Base-by-base conservation (phyloP, 2,113 vertebrate genomes). In the Phoxinus phoxinus region DNA sequence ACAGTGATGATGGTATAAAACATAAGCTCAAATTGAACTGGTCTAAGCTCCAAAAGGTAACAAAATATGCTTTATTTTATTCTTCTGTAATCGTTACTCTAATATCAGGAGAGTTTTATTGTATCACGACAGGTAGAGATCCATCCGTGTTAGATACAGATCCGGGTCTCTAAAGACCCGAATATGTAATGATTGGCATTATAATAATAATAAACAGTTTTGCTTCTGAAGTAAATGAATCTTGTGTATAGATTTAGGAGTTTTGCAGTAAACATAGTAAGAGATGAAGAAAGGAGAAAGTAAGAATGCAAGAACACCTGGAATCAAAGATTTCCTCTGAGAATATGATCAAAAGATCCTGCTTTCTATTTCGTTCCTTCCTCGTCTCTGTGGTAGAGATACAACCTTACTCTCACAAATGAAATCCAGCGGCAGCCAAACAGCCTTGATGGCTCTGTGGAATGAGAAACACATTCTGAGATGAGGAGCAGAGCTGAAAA, bases 281-380 rank as follows among this genome's bases (percentile, higher is more conserved):
- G 23, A 80, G 4, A 41, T 30, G 72, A 74, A 76, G 78, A 76
- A 81, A 85, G 32, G n/a, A 30, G 56, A 78, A 35, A 65, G 59
- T 76, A 48, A 53, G 27, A 51, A 51, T 46, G 61, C 25, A 77
- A 63, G 32, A 32, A 48, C 35, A 75, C 72, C 73, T 13, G 6
- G 86, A 91, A 90, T 90, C 84, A 92, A 89, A 93, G 88, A 89
- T 89, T 87, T 92, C 92, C 91, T 91, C 87, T 90, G 91, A 92
- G 92, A 90, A 89, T 83, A 71, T 87, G 86, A 94, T 92, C 84
- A 91, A 92, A 92, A 90, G 85, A 92, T 84, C 75, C 84, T 8
- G 58, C 37, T 86, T 90, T 88, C 84, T 88, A 90, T 92, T 93
- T 88, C 87, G 86, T 91, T 80, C 83, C 85, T 86, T 90, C 87